Evolutionary conservation across 35 echinoderm and acorn worm genomes (phyloP).

Genomic region (Ptychodera flava): DNA sequence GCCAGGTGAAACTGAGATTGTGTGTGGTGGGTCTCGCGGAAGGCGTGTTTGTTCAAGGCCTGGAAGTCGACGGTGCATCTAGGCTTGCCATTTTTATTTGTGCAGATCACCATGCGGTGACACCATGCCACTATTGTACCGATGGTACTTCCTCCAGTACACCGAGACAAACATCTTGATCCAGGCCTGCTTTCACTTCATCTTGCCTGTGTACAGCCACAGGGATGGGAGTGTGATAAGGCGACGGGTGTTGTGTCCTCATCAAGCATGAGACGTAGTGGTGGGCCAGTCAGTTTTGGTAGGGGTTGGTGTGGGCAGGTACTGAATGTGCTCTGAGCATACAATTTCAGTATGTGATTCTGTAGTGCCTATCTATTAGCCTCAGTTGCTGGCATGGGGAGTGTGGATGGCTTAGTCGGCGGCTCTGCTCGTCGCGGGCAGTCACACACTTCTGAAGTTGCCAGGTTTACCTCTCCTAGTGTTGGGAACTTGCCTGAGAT

Average conservation of each 20-base stretch:
- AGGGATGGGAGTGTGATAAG: slow-evolving; percentile 24
- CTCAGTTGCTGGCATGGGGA: slow-evolving; percentile 36
- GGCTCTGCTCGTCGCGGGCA: slow-evolving; percentile 22
- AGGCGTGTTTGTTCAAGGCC: slow-evolving; percentile 16
- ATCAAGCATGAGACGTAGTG: no score
- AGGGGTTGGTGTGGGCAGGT: slow-evolving; percentile 44
- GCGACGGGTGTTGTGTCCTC: background rate
- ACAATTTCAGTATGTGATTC: slow-evolving; percentile 27
- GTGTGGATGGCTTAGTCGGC: slow-evolving; percentile 10
- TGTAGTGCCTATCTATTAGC: slow-evolving; percentile 26
- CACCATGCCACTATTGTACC: no score
- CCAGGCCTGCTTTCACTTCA: slow-evolving; percentile 26
- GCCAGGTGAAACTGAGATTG: slow-evolving; percentile 32
- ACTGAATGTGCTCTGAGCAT: no score
- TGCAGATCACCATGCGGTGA: no score
- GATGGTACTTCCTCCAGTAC: slow-evolving; percentile 28
- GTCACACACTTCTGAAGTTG: background rate
- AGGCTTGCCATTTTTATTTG: no score
- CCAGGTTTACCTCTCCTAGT: background rate
- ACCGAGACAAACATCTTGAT: slow-evolving; percentile 29
- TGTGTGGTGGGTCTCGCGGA: slow-evolving; percentile 43
- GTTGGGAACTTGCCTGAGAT: no score
- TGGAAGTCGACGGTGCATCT: no score
- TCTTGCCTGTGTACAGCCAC: slow-evolving; percentile 24
- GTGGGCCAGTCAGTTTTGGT: background rate